Percentiles rank a stretch among this genome's conserved stretches.
These are phyloP conservation scores for Trichopria drosophilae DNA, from an alignment of 2,888 invertebrate species.

Conservation along the genomic window DNA sequence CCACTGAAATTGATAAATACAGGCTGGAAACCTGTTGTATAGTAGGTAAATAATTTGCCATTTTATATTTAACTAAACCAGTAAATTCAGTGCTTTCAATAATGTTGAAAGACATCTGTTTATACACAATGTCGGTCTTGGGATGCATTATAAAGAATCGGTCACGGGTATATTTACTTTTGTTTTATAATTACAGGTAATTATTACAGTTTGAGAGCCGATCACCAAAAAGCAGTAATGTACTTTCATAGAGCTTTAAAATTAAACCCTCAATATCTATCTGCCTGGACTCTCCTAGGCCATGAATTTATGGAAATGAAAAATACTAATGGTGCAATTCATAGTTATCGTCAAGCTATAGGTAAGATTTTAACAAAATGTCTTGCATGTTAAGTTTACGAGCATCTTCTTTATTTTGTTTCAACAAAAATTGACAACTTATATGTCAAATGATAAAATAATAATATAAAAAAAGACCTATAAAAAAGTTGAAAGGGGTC, in stretches of 20 bases:
- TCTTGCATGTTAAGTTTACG: neutral
- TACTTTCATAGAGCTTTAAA: conserved; percentile 95
- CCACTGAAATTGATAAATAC: conserved; percentile 94
- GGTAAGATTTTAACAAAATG: conserved; percentile 62
- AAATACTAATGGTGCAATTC: conserved; percentile 97
- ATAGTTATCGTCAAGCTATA: conserved; percentile 95
- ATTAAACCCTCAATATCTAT: conserved; percentile 89
- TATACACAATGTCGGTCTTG: too few species aligned
- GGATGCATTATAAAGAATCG: too few species aligned
- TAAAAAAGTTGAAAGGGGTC: too few species aligned
- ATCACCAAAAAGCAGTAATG: conserved; percentile 96
- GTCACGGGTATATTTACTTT: neutral
- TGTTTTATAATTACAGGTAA: conserved; percentile 69
- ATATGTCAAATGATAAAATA: too few species aligned
- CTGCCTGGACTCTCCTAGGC: conserved; percentile 98
- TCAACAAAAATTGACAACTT: neutral
- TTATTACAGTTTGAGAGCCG: conserved; percentile 92
- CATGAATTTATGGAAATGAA: conserved; percentile 99
- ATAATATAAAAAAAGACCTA: neutral
- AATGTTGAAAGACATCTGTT: too few species aligned
- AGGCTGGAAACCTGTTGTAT: conserved; percentile 97
- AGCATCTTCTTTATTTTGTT: neutral
- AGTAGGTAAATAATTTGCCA: conserved; percentile 69
- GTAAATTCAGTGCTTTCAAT: too few species aligned
- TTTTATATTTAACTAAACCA: neutral